A percentile compares a stretch with the other conserved stretches of the same genome.
These are phyloP conservation scores for Heterocephalus glaber DNA, from an alignment of 2,113 vertebrate species.

Conservation along the genomic window DNA sequence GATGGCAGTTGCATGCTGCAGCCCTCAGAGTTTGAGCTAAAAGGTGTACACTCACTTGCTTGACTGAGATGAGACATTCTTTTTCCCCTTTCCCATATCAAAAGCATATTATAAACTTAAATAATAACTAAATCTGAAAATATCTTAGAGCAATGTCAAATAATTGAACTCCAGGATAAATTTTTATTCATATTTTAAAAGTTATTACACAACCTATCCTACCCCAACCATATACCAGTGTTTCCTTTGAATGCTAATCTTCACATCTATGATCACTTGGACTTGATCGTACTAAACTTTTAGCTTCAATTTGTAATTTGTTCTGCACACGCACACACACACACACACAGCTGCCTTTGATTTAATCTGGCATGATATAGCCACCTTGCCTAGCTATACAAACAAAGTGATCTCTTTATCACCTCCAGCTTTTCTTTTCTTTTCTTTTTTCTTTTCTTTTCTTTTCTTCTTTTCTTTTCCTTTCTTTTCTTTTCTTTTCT, in stretches of 20 bases:
- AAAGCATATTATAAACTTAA: constrained; percentile 36
- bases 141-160: not conserved
- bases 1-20: constrained; percentile 65
- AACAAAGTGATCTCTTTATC: not conserved
- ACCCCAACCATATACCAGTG: not conserved
- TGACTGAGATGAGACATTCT: not conserved
- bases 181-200: constrained; percentile 48
- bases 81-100: not conserved
- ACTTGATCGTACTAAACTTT: not conserved
- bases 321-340: not conserved
- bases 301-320: not conserved
- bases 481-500: not conserved
- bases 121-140: constrained; percentile 37
- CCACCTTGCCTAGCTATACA: not conserved
- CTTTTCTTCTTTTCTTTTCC: not conserved
- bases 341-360: not conserved
- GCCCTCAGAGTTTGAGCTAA: not conserved
- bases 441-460: not conserved
- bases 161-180: not conserved
- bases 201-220: not conserved
- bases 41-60: not conserved
- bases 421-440: not conserved
- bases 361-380: not conserved
- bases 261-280: not conserved
- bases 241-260: constrained; percentile 30